Evolutionary conservation across 2,797 vertebrate genomes (phyloP).

Genomic region (Thamnophis elegans): DNA sequence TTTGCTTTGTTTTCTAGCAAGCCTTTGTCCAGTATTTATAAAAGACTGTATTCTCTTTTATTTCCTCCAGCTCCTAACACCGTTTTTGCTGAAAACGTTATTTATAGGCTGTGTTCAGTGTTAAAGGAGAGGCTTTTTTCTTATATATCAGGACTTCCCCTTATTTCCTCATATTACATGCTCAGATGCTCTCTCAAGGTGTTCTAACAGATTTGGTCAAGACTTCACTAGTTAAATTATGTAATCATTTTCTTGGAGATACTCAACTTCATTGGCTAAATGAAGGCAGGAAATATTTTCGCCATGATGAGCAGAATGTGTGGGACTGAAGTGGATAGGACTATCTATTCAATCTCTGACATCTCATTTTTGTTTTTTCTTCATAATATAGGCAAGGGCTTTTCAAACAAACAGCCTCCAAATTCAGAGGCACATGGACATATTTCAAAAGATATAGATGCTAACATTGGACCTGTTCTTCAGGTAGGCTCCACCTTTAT

Average conservation of each 20-base stretch:
- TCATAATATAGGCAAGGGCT: conserved; percentile 6
- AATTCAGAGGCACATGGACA: conserved; percentile 29
- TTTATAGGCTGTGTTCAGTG: neutral
- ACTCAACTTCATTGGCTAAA: neutral
- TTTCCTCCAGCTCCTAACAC: neutral
- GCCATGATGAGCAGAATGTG: neutral
- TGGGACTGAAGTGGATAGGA: neutral
- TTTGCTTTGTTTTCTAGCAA: neutral
- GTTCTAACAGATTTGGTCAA: neutral
- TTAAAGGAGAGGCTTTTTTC: neutral
- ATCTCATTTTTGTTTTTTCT: conserved; percentile 1
- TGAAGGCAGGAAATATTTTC: neutral
- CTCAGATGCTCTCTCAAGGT: neutral
- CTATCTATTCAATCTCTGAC: neutral
- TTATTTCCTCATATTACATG: neutral
- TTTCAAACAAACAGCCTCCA: conserved; percentile 19
- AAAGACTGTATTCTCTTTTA: neutral
- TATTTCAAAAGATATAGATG: conserved; percentile 23
- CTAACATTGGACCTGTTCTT: conserved; percentile 73
- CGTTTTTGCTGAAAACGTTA: neutral
- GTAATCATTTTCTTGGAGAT: neutral
- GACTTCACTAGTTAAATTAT: neutral
- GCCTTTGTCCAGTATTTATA: neutral
- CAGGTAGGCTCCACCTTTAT: conserved; percentile 76
- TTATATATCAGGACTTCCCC: neutral